Evolutionary conservation across 1,140 invertebrate species (phyloP).

Genomic region (Penaeus japonicus): DNA sequence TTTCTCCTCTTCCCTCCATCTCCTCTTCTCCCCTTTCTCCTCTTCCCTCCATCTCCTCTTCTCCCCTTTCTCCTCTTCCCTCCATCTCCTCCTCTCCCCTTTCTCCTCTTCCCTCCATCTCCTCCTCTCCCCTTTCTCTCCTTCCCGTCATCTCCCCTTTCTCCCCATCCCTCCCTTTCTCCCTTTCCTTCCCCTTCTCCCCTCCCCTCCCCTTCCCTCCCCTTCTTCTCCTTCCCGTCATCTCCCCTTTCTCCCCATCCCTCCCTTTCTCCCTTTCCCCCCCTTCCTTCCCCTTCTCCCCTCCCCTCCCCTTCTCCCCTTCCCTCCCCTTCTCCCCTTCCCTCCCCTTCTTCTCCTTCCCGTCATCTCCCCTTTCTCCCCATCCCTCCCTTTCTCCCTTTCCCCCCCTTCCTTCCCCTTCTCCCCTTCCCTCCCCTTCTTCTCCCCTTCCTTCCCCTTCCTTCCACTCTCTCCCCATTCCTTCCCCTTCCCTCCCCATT

Average conservation of each 20-base stretch:
- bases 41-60: not conserved
- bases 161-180: not conserved
- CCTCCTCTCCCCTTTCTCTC: not conserved
- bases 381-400: not conserved
- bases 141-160: not conserved
- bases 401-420: not conserved
- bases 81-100: not conserved
- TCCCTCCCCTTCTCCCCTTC: not conserved
- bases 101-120: not conserved
- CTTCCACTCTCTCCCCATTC: not conserved
- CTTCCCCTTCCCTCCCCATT: not conserved
- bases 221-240: no score
- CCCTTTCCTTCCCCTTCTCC: not conserved
- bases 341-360: not conserved
- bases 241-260: no score
- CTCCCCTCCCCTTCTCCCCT: no score
- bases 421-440: not conserved
- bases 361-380: not conserved
- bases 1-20: not conserved
- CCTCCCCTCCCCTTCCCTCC: not conserved
- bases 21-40: not conserved
- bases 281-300: no score
- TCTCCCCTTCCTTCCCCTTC: not conserved
- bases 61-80: not conserved
- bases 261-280: no score